phyloP scores from a whole-genome alignment of 2,888 invertebrate species.

The Eutolmus rufibarbis region DNA sequence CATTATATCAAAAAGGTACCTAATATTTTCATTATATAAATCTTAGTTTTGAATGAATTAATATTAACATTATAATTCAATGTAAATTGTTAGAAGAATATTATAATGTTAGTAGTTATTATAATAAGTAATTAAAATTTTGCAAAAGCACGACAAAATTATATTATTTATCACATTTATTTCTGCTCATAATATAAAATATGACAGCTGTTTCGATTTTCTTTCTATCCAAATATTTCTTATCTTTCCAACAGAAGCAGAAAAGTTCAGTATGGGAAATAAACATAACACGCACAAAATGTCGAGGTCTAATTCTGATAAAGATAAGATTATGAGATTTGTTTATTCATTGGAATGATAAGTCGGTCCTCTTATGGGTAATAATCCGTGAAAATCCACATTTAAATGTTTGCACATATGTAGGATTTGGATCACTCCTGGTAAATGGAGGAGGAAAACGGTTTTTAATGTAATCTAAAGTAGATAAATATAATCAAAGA shows the following conservation, averaged over 20 bases:
- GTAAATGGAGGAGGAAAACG: neutral
- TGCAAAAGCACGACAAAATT: no score
- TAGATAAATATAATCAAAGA: neutral
- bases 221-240: neutral
- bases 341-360: neutral
- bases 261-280: neutral
- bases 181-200: neutral
- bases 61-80: no score
- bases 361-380: neutral
- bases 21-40: no score
- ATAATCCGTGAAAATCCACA: conserved; percentile 6
- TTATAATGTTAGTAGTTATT: no score
- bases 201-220: neutral
- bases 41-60: no score
- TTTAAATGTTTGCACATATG: neutral
- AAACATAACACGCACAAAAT: neutral
- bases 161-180: no score
- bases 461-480: neutral
- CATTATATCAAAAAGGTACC: no score
- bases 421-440: neutral
- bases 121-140: no score
- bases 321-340: neutral
- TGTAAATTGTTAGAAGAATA: no score
- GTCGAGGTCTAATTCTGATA: neutral
- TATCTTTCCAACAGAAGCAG: neutral